phyloP scores from a whole-genome alignment of 2,113 vertebrate genomes.

The Felis chaus region DNA sequence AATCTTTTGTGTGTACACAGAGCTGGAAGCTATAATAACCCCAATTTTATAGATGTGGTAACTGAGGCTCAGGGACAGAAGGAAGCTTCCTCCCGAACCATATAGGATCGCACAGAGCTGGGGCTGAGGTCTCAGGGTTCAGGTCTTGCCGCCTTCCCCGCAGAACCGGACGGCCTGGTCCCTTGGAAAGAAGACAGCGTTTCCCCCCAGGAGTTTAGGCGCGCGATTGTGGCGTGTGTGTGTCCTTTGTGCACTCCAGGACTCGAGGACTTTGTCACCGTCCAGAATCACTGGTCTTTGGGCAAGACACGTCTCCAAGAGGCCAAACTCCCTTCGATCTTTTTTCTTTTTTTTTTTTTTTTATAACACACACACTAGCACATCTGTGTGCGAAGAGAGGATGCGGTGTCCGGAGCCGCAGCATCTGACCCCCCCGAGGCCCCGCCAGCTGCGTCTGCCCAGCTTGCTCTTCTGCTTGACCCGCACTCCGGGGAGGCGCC shows the following conservation, averaged over 20 bases:
- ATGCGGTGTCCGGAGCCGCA: not conserved
- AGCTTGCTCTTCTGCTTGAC: conserved; percentile 62
- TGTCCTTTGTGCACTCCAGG: not conserved
- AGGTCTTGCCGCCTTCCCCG: no score
- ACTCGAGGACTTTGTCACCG: not conserved
- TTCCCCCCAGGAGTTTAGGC: not conserved
- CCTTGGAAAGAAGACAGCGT: no score
- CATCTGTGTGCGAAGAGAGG: not conserved
- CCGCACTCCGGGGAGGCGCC: conserved; percentile 58
- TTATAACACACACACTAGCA: not conserved
- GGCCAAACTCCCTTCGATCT: not conserved
- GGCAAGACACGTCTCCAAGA: not conserved
- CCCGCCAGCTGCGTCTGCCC: conserved; percentile 42
- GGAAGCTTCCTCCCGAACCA: not conserved
- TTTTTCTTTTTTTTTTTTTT: no score
- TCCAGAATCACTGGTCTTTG: not conserved
- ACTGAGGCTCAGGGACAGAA: not conserved
- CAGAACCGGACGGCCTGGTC: not conserved
- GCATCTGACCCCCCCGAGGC: conserved; percentile 62
- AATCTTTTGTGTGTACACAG: not conserved
- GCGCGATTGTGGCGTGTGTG: not conserved
- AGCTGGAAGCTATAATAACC: not conserved
- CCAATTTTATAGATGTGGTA: conserved; percentile 24
- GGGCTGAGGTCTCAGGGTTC: not conserved
- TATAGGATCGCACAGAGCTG: not conserved